Evolutionary conservation across 2,797 vertebrate genomes (phyloP).

Genomic region (Myoxocephalus aenaeus): DNA sequence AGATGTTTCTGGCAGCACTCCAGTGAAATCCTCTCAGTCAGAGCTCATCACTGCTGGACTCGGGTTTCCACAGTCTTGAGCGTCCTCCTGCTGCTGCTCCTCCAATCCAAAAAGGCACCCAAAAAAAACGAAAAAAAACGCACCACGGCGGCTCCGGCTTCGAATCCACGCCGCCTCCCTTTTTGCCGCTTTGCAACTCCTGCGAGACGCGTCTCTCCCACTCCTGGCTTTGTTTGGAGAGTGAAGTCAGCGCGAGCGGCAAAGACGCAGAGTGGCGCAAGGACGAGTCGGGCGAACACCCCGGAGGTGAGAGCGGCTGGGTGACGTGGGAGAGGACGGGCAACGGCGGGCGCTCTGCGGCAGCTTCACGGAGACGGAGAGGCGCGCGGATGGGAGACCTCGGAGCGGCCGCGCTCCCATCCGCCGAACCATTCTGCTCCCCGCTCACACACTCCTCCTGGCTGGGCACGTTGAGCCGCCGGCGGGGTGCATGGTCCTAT

Average conservation of each 20-base stretch:
- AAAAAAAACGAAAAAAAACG: not conserved
- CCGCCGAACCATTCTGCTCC: slow-evolving; percentile 51
- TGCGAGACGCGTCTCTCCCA: not conserved
- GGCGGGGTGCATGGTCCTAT: slow-evolving; percentile 17
- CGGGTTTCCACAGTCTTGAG: slow-evolving; percentile 60
- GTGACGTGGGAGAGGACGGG: slow-evolving; percentile 34
- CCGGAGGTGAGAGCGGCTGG: slow-evolving; percentile 37
- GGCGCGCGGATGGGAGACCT: slow-evolving; percentile 47
- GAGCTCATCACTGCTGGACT: slow-evolving; percentile 72
- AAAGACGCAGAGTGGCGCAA: slow-evolving; percentile 63
- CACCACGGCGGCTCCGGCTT: slow-evolving; percentile 19
- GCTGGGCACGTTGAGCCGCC: slow-evolving; percentile 13
- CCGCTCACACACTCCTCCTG: slow-evolving; percentile 40
- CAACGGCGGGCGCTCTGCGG: slow-evolving; percentile 19
- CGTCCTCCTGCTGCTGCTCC: slow-evolving; percentile 23
- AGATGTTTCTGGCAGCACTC: slow-evolving; percentile 80
- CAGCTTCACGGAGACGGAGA: slow-evolving; percentile 35
- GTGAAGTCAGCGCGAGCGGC: slow-evolving; percentile 19
- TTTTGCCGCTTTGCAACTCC: not conserved
- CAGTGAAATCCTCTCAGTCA: slow-evolving; percentile 65
- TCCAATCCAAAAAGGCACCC: slow-evolving; percentile 41
- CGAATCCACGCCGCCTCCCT: slow-evolving; percentile 3
- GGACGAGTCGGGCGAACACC: slow-evolving; percentile 27
- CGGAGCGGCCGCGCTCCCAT: slow-evolving; percentile 58
- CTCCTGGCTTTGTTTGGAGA: not conserved